Percentiles rank a stretch among this genome's conserved stretches.
Evolutionary conservation across 2,113 vertebrate genomes (phyloP).

Genomic region (Gymnocephalus cernua): DNA sequence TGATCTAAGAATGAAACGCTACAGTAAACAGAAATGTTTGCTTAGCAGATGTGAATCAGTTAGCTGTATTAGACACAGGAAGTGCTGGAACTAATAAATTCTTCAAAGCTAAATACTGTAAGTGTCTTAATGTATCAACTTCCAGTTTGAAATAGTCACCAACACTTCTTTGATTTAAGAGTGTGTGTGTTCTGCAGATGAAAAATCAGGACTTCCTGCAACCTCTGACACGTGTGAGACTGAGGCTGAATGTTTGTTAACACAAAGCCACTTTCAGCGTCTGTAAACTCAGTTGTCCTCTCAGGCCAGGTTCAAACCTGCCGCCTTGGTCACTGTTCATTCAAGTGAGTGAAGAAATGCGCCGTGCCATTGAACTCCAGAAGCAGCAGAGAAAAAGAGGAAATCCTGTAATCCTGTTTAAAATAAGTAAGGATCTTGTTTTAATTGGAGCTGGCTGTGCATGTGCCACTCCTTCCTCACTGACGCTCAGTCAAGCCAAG

Average conservation of each 20-base stretch:
- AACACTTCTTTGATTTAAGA: constrained; percentile 28
- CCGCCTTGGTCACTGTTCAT: constrained; percentile 28
- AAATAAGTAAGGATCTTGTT: constrained; percentile 63
- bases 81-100: constrained; percentile 59
- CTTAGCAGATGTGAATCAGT: constrained; percentile 54
- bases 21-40: constrained; percentile 52
- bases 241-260: constrained; percentile 8
- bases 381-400: constrained; percentile 39
- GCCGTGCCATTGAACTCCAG: constrained; percentile 54
- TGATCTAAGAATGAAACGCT: constrained; percentile 51
- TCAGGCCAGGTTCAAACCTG: constrained; percentile 35
- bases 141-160: constrained; percentile 21
- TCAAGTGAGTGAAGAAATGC: constrained; percentile 34
- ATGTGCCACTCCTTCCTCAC: constrained; percentile 42
- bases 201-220: constrained; percentile 46
- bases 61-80: constrained; percentile 50
- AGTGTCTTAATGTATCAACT: constrained; percentile 21
- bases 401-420: constrained; percentile 76
- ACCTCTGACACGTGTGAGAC: constrained; percentile 39
- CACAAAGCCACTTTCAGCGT: constrained; percentile 1
- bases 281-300: constrained; percentile 22
- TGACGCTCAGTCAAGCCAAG: constrained; percentile 20
- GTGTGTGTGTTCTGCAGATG: constrained; percentile 45
- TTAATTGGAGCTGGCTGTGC: constrained; percentile 68
- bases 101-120: constrained; percentile 47